A percentile compares a stretch with the other conserved stretches of the same genome.
phyloP scores from a whole-genome alignment of 2,797 vertebrate species.

The Prunella strophiata region DNA sequence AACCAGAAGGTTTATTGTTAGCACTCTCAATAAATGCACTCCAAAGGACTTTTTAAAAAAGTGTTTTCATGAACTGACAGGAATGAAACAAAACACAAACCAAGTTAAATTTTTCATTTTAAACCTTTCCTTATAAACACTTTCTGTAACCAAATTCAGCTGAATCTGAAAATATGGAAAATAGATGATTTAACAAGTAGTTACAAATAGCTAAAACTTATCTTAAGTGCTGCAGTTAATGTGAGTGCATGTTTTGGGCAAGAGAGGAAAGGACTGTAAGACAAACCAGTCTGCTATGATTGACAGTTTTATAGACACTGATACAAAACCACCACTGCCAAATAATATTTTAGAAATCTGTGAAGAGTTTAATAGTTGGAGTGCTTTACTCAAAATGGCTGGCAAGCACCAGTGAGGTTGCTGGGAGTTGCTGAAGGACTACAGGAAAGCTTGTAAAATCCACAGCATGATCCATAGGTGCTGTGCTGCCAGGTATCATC shows the following conservation, averaged over 20 bases:
- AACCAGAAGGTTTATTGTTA: neutral
- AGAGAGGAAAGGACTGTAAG: neutral
- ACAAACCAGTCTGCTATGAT: neutral
- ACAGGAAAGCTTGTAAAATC: neutral
- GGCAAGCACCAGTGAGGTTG: neutral
- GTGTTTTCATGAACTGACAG: neutral
- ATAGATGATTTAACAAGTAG: neutral
- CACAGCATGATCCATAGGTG: neutral
- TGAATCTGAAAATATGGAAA: neutral
- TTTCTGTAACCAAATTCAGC: neutral
- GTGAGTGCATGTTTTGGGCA: neutral
- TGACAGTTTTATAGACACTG: neutral
- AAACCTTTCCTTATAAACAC: neutral
- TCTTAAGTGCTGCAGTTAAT: neutral
- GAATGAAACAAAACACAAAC: neutral
- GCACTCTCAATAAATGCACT: neutral
- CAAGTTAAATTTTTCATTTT: neutral
- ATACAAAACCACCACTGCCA: neutral
- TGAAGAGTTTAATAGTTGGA: neutral
- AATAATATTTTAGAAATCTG: neutral
- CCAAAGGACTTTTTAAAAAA: neutral
- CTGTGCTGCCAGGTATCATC: neutral
- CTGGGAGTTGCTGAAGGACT: neutral
- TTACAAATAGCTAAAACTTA: neutral
- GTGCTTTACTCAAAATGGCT: neutral